Conservation (phyloP, 2,113 vertebrate species). For the Mastomys natalensis region DNA sequence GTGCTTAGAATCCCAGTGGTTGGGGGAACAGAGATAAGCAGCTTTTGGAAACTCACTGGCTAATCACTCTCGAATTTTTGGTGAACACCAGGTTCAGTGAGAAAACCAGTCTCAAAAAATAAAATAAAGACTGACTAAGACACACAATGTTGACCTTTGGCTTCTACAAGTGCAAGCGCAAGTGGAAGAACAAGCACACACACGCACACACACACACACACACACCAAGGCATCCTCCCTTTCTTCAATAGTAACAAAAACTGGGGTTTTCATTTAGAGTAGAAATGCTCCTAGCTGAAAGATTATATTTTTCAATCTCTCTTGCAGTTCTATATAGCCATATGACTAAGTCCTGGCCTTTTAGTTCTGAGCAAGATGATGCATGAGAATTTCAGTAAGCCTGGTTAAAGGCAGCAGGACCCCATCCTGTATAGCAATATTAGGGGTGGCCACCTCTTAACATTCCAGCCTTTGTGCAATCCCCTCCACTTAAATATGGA, state of each 20-base stretch:
- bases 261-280: slow-evolving; percentile 12
- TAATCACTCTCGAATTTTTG: not conserved
- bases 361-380: not conserved
- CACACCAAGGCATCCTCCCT: not conserved
- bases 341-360: not conserved
- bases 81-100: not conserved
- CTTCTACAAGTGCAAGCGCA: no score
- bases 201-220: not conserved
- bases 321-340: not conserved
- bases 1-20: not conserved
- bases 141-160: not conserved
- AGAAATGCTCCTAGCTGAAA: not conserved
- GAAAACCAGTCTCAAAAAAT: not conserved
- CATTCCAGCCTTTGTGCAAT: not conserved
- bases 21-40: not conserved
- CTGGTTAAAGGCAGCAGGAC: slow-evolving; percentile 1
- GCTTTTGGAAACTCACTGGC: not conserved
- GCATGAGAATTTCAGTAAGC: not conserved
- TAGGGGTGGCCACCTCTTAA: not conserved
- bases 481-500: not conserved
- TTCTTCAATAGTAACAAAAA: slow-evolving; percentile 16
- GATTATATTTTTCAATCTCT: slow-evolving; percentile 1
- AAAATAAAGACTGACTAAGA: not conserved
- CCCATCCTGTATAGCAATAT: not conserved
- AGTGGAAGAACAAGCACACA: no score